A percentile compares a stretch with the other conserved stretches of the same genome.
Evolutionary conservation across 2,888 invertebrate genomes (phyloP).

Genomic region (Thymelicus acteon): DNA sequence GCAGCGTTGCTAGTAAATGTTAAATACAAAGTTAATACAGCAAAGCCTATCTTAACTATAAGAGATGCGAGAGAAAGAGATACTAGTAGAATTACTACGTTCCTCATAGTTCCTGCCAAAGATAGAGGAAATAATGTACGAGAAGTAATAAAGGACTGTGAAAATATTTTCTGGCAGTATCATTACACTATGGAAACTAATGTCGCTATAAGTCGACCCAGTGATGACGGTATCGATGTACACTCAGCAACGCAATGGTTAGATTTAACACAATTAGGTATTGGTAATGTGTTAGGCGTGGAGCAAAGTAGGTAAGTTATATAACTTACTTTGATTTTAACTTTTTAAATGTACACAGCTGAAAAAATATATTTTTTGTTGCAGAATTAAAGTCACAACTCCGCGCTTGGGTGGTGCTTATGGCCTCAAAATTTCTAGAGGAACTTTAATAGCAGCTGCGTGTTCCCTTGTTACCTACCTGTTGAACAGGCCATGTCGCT

Average conservation of each 20-base stretch:
- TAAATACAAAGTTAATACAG: slow-evolving; percentile 74
- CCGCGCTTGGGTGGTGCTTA: slow-evolving; percentile 85
- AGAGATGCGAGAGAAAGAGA: slow-evolving; percentile 59
- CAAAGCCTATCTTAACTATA: slow-evolving; percentile 61
- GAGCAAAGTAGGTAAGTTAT: slow-evolving; percentile 56
- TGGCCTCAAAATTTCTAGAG: slow-evolving; percentile 88
- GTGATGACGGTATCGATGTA: slow-evolving; percentile 88
- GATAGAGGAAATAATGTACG: slow-evolving; percentile 67
- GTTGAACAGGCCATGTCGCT: slow-evolving; percentile 87
- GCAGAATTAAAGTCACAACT: slow-evolving; percentile 59
- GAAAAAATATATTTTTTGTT: slow-evolving; percentile 21
- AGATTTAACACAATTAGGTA: slow-evolving; percentile 79
- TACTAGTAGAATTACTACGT: slow-evolving; percentile 56
- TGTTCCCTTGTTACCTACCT: slow-evolving; percentile 89
- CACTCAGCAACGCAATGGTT: slow-evolving; percentile 85
- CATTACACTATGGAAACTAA: slow-evolving; percentile 89
- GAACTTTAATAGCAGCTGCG: slow-evolving; percentile 84
- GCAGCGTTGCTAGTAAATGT: slow-evolving; percentile 86
- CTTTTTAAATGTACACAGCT: background rate
- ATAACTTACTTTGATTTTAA: background rate
- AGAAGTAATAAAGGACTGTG: slow-evolving; percentile 83
- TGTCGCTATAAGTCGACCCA: slow-evolving; percentile 84
- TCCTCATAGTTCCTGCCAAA: slow-evolving; percentile 56
- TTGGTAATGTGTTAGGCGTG: slow-evolving; percentile 80
- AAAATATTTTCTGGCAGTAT: slow-evolving; percentile 85